Conservation (phyloP, 2,888 invertebrate species). For the Caenorhabditis sp. region DNA sequence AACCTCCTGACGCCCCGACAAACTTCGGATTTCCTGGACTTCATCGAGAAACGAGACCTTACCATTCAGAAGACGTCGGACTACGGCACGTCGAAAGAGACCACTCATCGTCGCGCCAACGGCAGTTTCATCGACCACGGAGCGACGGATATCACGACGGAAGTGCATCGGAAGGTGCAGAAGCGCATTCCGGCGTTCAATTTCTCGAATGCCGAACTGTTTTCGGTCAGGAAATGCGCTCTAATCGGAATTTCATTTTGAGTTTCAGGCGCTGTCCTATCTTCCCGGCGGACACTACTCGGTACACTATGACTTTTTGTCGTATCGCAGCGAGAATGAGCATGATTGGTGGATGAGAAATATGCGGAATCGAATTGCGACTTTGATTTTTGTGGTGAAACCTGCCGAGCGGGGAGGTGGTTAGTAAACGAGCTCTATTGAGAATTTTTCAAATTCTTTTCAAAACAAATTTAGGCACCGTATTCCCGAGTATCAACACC, state of each 20-base stretch:
- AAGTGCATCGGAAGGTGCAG: constrained; percentile 20
- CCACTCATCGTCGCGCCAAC: constrained; percentile 43
- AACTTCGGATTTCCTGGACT: constrained; percentile 18
- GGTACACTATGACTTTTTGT: constrained; percentile 67
- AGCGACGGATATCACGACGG: constrained; percentile 11
- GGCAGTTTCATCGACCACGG: constrained; percentile 42
- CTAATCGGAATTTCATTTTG: neutral
- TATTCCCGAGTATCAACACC: constrained; percentile 73
- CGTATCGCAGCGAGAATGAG: constrained; percentile 18
- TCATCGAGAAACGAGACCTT: constrained; percentile 25
- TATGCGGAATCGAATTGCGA: constrained; percentile 75
- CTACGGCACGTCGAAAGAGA: constrained; percentile 15
- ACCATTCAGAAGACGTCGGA: constrained; percentile 40
- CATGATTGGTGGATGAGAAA: constrained; percentile 68
- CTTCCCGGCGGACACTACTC: constrained; percentile 69
- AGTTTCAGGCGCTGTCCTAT: constrained; percentile 64
- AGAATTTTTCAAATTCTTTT: neutral
- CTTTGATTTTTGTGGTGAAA: constrained; percentile 71
- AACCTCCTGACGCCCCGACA: constrained; percentile 31
- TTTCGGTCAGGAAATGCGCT: constrained; percentile 26
- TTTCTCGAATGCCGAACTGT: constrained; percentile 28
- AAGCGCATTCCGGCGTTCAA: constrained; percentile 38
- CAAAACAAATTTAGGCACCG: constrained; percentile 65
- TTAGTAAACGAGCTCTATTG: neutral
- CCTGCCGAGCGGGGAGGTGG: constrained; percentile 64